Base-by-base conservation (phyloP, 2,888 invertebrate species). In the Torymus aiolomorphi region DNA sequence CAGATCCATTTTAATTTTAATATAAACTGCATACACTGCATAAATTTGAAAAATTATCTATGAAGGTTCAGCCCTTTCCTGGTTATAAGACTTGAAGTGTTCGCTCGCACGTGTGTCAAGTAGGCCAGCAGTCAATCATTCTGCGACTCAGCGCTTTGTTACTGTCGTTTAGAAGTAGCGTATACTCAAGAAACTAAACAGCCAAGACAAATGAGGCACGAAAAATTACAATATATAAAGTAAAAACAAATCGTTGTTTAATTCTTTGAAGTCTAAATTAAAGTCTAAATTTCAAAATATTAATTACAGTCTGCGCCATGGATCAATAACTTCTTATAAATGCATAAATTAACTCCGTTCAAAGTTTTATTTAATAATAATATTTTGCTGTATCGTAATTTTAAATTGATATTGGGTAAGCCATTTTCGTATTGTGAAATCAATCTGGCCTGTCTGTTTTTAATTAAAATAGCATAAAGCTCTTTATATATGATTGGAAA, bases 101-200 rank as follows among this genome's bases (percentile, higher is more conserved):
- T 57, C 52, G 42, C 42, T 57, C 16, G 52, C 61, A 18, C 67
- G 51, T 57, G 59, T 71, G 65, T 77, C 66, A 67, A 73, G 62
- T 73, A 72, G 73, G 78, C 56, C 67, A 73, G 62, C 67, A 78
- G 78, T 78, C 78, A 78, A 78, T 78, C 78, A 73, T 78, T 57
- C 66, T 5, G 54, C 62, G 65, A 73, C 62, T 67, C 16, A 59
- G 61, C 24, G 51, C 67, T 72, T 73, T 78, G 73, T 78, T 62
- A 73, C 62, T 69, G 73, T 67, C 78, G 42, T 74, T 59, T 62
- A 13, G 20, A 16, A 67, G 31, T 56, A 54, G 42, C 13, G 14
- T 10, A 31, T 18, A 54, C 54, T 62, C 12, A 16, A 12, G 73
- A 67, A 73, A 16, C 78, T 62, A 67, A 78, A 73, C 59, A 78